Evolutionary conservation across 2,113 vertebrate species (phyloP).

Genomic region (Micronycteris hirsuta): DNA sequence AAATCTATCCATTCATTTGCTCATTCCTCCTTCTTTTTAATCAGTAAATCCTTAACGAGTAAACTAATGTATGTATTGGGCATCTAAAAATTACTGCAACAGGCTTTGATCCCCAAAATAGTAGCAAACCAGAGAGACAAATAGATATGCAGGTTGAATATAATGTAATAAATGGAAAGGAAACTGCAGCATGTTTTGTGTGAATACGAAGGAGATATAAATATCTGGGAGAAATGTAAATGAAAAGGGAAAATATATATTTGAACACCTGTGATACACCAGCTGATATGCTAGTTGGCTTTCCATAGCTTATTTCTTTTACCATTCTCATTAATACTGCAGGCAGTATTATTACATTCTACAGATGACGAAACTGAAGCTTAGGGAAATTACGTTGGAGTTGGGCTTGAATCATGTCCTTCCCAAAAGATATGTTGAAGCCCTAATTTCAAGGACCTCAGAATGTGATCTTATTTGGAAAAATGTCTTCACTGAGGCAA

Average conservation of each 20-base stretch:
- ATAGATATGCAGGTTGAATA: background rate
- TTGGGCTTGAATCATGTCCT: background rate
- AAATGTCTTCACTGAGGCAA: background rate
- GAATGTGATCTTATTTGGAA: background rate
- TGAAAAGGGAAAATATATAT: background rate
- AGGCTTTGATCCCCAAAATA: background rate
- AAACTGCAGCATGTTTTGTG: background rate
- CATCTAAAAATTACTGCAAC: background rate
- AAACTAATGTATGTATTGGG: background rate
- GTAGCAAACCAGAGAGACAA: background rate
- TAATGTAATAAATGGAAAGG: background rate
- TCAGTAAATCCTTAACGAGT: background rate
- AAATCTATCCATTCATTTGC: background rate
- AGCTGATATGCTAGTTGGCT: background rate
- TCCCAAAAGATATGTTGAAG: background rate
- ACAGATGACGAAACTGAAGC: background rate
- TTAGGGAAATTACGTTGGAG: background rate
- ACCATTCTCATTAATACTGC: background rate
- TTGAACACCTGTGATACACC: background rate
- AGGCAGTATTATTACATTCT: background rate
- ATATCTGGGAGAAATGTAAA: constrained; percentile 17
- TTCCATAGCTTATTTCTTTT: background rate
- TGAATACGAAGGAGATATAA: background rate
- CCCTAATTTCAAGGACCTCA: background rate
- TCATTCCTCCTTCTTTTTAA: background rate